Evolutionary conservation across 2,113 vertebrate genomes (phyloP), one percentile per base, ranked within the genome.

Genomic region (Callionymus lyra): DNA sequence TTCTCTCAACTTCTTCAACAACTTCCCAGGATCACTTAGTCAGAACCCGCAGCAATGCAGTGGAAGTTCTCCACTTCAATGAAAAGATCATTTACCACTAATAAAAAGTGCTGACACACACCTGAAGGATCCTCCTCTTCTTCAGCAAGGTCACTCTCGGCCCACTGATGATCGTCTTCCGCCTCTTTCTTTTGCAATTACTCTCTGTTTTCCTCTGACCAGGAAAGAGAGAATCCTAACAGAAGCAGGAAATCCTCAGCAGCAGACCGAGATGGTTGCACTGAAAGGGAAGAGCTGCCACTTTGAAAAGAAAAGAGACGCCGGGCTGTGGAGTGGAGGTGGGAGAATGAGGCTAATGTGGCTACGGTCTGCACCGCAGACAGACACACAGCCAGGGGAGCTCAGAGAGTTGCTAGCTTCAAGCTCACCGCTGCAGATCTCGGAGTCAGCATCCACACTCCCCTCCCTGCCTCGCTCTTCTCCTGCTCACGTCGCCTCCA

Each of bases 181-280:
- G 53, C 46, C 53, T 38, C 41, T 68, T 53, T 44, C 46, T 46
- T 40, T 56, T 41, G 50, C 21, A 27, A 27, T 35, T 45, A 55
- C 46, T 54, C 15, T 10, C 55, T 60, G 48, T 56, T 47, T 50
- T 50, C 40, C 58, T 72, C 52, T 61, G 37, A 27, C 21, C 43
- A 43, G 54, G 51, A 48, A 52, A 50, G 59, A 68, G 53, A 74
- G 73, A 76, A 72, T 85, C 81, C 79, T 64, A 48, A 56, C 41
- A 44, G 49, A 34, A 47, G 69, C 59, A 65, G 70, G 74, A 74
- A 82, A 84, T 84, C 82, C 84, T 81, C 69, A 64, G 72, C 77
- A 68, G 35, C 67, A 61, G 65, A 45, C 38, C 40, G 56, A 9
- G 72, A 5, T 27, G 21, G n/a, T n/a, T n/a, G n/a, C n/a, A n/a